A percentile compares a stretch with the other conserved stretches of the same genome.
Evolutionary conservation across 2,113 vertebrate species (phyloP).

Genomic region (Nothobranchius kuhntae): DNA sequence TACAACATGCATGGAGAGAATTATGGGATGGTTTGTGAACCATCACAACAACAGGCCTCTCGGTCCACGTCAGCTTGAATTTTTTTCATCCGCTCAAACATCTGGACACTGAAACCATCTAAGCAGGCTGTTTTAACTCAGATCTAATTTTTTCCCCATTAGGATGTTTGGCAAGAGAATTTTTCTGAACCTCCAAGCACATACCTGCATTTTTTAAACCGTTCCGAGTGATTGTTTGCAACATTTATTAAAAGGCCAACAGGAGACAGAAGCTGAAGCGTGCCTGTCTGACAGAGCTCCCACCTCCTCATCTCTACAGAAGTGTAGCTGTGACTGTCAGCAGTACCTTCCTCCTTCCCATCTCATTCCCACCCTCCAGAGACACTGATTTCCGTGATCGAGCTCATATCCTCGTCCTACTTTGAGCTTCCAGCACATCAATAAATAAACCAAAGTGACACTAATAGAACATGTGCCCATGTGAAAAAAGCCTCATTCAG

Average conservation of each 20-base stretch:
- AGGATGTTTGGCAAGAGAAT: not conserved
- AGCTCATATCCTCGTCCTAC: slow-evolving; percentile 66
- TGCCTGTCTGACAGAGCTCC: no score
- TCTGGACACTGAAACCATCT: slow-evolving; percentile 15
- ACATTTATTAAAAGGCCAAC: no score
- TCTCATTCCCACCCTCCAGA: slow-evolving; percentile 33
- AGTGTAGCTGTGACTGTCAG: slow-evolving; percentile 24
- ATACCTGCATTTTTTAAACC: not conserved
- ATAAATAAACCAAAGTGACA: slow-evolving; percentile 68
- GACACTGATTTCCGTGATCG: slow-evolving; percentile 48
- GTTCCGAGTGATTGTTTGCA: not conserved
- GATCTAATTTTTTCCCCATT: not conserved
- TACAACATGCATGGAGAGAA: no score
- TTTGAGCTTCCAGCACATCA: slow-evolving; percentile 67
- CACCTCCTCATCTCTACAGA: not conserved
- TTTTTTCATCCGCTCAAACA: not conserved
- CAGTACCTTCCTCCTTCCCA: slow-evolving; percentile 13
- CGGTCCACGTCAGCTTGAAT: no score
- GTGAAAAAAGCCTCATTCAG: slow-evolving; percentile 68
- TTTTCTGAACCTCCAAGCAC: not conserved
- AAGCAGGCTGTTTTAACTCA: not conserved
- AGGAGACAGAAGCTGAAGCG: no score
- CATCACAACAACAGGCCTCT: no score
- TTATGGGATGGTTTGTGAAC: no score
- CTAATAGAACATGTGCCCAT: slow-evolving; percentile 61